A percentile compares a stretch with the other conserved stretches of the same genome.
Conservation (phyloP, 1,140 invertebrate genomes). For the Augochlora pura region DNA sequence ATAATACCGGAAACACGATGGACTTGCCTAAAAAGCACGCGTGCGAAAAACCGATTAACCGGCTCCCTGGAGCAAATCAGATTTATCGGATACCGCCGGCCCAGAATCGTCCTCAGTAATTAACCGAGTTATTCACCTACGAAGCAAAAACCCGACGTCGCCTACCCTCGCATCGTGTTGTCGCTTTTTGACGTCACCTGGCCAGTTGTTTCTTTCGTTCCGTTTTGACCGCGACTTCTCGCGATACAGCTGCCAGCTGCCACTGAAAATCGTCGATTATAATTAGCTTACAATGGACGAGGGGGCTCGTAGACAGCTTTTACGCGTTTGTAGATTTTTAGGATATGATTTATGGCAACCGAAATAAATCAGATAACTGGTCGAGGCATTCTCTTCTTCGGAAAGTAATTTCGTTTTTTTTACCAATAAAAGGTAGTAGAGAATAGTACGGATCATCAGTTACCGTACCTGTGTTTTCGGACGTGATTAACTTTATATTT, state of each 20-base stretch:
- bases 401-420: too few relatives aligned
- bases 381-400: too few relatives aligned
- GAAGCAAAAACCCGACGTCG: background rate
- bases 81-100: constrained; percentile 37
- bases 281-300: background rate
- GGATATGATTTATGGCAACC: too few relatives aligned
- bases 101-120: constrained; percentile 45
- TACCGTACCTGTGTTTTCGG: too few relatives aligned
- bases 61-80: constrained; percentile 49
- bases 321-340: too few relatives aligned
- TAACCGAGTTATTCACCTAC: constrained; percentile 48
- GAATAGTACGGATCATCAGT: too few relatives aligned
- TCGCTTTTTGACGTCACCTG: constrained; percentile 1
- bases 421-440: too few relatives aligned
- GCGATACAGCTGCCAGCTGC: background rate
- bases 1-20: background rate
- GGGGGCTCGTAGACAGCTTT: too few relatives aligned
- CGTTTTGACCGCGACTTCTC: background rate
- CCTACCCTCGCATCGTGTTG: background rate
- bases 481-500: too few relatives aligned
- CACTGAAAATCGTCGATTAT: background rate
- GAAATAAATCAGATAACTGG: too few relatives aligned
- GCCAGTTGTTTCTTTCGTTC: background rate
- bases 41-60: constrained; percentile 57
- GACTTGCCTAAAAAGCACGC: constrained; percentile 41